These are phyloP conservation scores for Lepidochitona cinerea DNA, from an alignment of 2,888 invertebrate genomes.

Conservation along the genomic window DNA sequence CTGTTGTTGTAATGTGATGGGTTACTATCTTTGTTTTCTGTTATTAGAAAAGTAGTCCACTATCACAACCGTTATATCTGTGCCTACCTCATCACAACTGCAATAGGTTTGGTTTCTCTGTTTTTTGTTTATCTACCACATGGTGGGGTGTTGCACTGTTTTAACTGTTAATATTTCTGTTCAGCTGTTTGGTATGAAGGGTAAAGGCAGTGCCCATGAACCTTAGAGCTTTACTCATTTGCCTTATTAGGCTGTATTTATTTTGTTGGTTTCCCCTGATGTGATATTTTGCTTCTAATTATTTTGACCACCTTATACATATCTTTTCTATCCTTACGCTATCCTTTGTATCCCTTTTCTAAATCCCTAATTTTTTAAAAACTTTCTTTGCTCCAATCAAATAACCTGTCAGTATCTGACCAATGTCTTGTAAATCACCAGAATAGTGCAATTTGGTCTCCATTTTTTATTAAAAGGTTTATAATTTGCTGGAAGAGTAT, in stretches of 20 bases:
- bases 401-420: too few relatives aligned
- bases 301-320: too few relatives aligned
- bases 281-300: constrained; percentile 5
- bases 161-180: background rate
- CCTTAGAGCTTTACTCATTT: background rate
- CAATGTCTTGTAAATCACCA: too few relatives aligned
- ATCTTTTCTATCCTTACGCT: too few relatives aligned
- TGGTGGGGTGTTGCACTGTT: background rate
- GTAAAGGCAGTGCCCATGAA: background rate
- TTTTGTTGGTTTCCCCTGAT: background rate
- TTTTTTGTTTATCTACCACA: background rate
- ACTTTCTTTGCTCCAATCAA: too few relatives aligned
- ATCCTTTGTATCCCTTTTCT: too few relatives aligned
- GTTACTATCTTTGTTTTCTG: background rate
- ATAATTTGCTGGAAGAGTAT: constrained; percentile 3
- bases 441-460: background rate
- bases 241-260: background rate
- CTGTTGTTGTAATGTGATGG: constrained; percentile 7
- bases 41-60: background rate
- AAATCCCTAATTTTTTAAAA: too few relatives aligned
- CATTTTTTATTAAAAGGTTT: background rate
- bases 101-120: constrained; percentile 4
- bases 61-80: background rate
- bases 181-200: background rate
- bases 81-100: constrained; percentile 9